phyloP scores from a whole-genome alignment of 2,888 invertebrate species.

The Blastobasis lacticolella region DNA sequence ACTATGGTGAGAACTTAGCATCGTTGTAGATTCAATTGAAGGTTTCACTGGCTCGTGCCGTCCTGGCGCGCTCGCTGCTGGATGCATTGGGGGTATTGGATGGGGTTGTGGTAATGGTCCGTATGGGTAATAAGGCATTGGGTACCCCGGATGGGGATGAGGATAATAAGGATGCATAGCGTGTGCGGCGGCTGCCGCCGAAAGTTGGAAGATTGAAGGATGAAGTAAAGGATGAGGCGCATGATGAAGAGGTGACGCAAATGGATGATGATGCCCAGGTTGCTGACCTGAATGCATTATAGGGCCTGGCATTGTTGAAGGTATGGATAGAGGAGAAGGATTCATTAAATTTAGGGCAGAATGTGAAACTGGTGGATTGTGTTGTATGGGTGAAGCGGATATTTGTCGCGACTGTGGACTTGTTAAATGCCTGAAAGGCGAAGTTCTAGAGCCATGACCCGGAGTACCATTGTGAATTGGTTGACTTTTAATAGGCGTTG shows the following conservation, averaged over 20 bases:
- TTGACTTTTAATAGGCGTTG: constrained; percentile 69
- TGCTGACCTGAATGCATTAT: constrained; percentile 85
- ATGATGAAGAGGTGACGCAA: constrained; percentile 81
- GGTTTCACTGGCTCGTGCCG: constrained; percentile 68
- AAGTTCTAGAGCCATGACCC: constrained; percentile 60
- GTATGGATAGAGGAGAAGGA: constrained; percentile 74
- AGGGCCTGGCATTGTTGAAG: constrained; percentile 78
- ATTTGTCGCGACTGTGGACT: constrained; percentile 66
- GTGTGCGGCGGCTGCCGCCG: constrained; percentile 77
- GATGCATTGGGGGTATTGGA: constrained; percentile 79
- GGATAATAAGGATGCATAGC: constrained; percentile 82
- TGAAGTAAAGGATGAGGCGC: constrained; percentile 83
- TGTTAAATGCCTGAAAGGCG: constrained; percentile 66
- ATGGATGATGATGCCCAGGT: constrained; percentile 79
- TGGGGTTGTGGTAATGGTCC: constrained; percentile 83
- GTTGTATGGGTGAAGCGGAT: constrained; percentile 66
- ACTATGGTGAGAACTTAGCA: constrained; percentile 81
- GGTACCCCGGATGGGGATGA: constrained; percentile 81
- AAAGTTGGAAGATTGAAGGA: constrained; percentile 74
- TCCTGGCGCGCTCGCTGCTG: constrained; percentile 59
- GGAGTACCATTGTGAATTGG: constrained; percentile 53
- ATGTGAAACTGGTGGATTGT: constrained; percentile 68
- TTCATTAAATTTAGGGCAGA: constrained; percentile 78
- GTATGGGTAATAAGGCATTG: constrained; percentile 82
- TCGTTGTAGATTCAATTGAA: constrained; percentile 78